Evolutionary conservation across 2,888 invertebrate species (phyloP), one percentile per base, ranked within the genome.

Genomic region (Brachyptera putata): DNA sequence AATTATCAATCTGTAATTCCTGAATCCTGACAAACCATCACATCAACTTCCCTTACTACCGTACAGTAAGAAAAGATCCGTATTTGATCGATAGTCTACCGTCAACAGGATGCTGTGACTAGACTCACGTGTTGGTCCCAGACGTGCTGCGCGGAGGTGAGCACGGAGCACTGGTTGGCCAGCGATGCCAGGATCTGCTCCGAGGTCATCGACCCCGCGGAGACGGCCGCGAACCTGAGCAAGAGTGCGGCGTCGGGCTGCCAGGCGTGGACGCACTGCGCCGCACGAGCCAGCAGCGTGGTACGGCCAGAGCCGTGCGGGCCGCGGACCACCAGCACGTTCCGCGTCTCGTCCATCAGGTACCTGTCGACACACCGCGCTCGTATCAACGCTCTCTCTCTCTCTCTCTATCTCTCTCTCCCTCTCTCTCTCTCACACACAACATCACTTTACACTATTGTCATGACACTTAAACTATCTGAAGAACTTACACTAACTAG

Each of bases 261-360:
- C 74, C 74, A 74, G 34, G 66, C 65, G 34, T 70, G 68, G 62
- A 70, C 70, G 55, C 70, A 68, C 50, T 84, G 81, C 50, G 84
- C 84, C 9, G 87, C 84, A 64, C 87, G 81, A 1, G 92, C 88
- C 36, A 90, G 79, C 4, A 91, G 76, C 1, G 89, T 87, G 2
- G 89, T 90, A 75, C 92, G 92, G 1, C 92, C 92, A 72, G 88
- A 87, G 11, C 92, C 92, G n/a, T 84, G 81, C 24, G 85, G 82
- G 0, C 91, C 92, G 63, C 87, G 84, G 60, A 93, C 75, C 13
- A 91, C 82, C 61, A 92, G 74, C 0, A 91, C 90, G 18, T 63
- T 79, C 74, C 25, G 75, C 74, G 66, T 80, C 63, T 82, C 81
- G 11, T 84, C 80, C 13, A 77, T 78, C 64, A 89, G 79, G 68